A percentile compares a stretch with the other conserved stretches of the same genome.
phyloP scores from a whole-genome alignment of 2,797 vertebrate genomes.

The Gallinago stenura region DNA sequence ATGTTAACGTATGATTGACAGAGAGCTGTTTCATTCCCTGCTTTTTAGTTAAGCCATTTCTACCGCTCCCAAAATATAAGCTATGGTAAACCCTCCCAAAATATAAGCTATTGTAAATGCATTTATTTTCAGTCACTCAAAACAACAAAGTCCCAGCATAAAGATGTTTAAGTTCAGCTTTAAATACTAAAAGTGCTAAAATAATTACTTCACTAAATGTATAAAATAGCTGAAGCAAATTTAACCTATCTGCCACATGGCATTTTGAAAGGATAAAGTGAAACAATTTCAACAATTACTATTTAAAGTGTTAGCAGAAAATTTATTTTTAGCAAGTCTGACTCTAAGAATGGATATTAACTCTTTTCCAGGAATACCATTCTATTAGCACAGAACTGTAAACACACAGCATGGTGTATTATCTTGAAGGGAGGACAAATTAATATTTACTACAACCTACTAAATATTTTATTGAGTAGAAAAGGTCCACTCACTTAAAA shows the following conservation, averaged over 20 bases:
- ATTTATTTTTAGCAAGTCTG: constrained; percentile 9
- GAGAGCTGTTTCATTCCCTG: neutral
- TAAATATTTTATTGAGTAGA: constrained; percentile 58
- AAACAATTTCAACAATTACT: neutral
- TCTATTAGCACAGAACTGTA: neutral
- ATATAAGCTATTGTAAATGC: neutral
- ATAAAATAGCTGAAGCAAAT: neutral
- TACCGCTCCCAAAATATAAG: neutral
- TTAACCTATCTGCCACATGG: neutral
- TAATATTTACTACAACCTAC: constrained; percentile 55
- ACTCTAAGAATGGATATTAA: constrained; percentile 26
- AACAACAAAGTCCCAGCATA: neutral
- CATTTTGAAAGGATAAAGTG: neutral
- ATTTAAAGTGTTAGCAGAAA: neutral
- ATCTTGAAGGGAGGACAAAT: constrained; percentile 47
- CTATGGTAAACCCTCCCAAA: too few relatives aligned
- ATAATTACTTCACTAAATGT: neutral
- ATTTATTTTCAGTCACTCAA: neutral
- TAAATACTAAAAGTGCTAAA: neutral
- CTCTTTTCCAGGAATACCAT: neutral
- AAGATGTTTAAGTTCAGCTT: neutral
- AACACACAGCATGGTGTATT: neutral
- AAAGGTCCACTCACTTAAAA: constrained; percentile 56
- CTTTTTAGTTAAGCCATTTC: neutral
- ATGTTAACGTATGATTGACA: constrained; percentile 45